Conservation (phyloP, 92 coral and sea anemone genomes). For the Scolanthus callimorphus region DNA sequence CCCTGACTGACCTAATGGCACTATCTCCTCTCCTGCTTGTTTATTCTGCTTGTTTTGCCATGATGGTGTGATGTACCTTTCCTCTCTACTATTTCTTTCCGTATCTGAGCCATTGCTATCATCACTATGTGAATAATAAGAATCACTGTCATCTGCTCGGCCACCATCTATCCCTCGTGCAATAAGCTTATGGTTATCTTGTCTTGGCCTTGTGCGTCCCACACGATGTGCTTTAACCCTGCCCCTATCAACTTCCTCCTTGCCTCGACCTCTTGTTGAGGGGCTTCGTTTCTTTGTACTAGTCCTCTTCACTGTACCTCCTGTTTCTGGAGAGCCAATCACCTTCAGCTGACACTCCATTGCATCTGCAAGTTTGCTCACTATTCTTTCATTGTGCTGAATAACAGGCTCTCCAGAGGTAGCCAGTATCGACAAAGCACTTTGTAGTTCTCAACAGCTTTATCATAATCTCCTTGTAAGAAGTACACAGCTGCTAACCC, state of each 20-base stretch:
- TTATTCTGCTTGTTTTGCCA: conserved; percentile 21
- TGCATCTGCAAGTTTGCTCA: conserved; percentile 88
- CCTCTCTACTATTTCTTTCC: background rate
- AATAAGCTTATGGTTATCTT: conserved; percentile 80
- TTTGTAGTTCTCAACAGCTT: conserved; percentile 84
- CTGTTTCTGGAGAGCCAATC: conserved; percentile 23
- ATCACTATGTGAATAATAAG: conserved; percentile 2
- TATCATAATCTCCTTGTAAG: conserved; percentile 60
- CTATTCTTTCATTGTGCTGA: conserved; percentile 79
- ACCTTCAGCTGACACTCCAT: conserved; percentile 68
- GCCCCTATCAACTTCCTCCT: conserved; percentile 22
- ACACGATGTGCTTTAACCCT: conserved; percentile 24
- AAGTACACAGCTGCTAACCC: conserved; percentile 93
- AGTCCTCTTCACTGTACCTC: conserved; percentile 14
- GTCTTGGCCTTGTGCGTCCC: conserved; percentile 76
- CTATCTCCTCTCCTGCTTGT: background rate
- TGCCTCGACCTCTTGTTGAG: conserved; percentile 13
- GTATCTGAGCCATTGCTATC: conserved; percentile 21
- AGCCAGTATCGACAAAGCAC: conserved; percentile 70
- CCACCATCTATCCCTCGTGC: conserved; percentile 87
- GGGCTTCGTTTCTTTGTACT: conserved; percentile 16
- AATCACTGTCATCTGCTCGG: conserved; percentile 11
- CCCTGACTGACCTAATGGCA: conserved; percentile 14
- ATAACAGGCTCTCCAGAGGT: conserved; percentile 36
- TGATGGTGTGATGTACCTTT: conserved; percentile 16